Base-by-base conservation (phyloP, 2,888 invertebrate species). In the Nasonovia ribisnigri region DNA sequence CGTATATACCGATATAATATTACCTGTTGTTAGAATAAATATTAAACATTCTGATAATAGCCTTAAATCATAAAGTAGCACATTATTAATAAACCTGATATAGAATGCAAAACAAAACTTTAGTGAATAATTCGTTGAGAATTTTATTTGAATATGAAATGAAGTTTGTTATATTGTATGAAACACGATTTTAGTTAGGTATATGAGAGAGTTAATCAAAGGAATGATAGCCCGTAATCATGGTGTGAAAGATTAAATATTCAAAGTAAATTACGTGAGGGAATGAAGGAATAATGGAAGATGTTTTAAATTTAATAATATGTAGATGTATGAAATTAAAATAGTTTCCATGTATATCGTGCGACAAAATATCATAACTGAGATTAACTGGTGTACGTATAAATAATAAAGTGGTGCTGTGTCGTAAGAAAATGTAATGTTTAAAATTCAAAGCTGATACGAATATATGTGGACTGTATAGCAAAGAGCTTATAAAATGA, bases 321-420 rank as follows among this genome's bases (percentile, higher is more conserved):
- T 20, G 60, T 60, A 46, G 36, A 51, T 29, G 36, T 42, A 20
- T 42, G 48, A 87, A 92, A 87, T 92, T 92, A 87, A 87, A 48
- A 54, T 42, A 36, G 13, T 46, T 48, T 36, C 36, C 1, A 20
- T 43, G 54, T 51, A 43, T n/a, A 84, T 84, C 43, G 24, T 54
- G 42, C 48, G 60, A 92, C 87, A 92, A 67, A 92, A 36, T 48
- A 92, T 87, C 16, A 60, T 88, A 92, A 92, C 87, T 92, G 86
- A 87, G 57, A 92, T 87, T 87, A 87, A 87, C 92, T 36, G 16
- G 57, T n/a, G 46, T 43, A 5, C n/a, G 0, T 36, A 67, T n/a
- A 77, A 77, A 77, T 77, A 77, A 20, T n/a, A 16, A 13, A 57
- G 46, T 43, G 24, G 24, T 36, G 57, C 29, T 91, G 91, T 57